Percentiles rank a stretch among this genome's conserved stretches.
phyloP scores from a whole-genome alignment of 1,140 invertebrate genomes.

The Bombus fervidus region DNA sequence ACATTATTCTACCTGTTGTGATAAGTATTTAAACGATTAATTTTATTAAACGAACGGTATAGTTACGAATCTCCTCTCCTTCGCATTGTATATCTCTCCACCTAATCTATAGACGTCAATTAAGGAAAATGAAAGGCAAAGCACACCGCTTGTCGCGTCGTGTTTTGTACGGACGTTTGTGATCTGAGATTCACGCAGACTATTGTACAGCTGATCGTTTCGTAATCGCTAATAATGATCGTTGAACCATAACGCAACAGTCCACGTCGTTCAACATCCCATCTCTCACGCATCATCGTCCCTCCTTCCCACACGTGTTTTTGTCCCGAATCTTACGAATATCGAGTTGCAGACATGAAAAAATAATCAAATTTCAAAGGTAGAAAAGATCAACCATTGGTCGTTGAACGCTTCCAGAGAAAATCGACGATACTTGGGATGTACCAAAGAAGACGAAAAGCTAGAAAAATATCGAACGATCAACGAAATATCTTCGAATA shows the following conservation, averaged over 20 bases:
- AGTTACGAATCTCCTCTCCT: conserved; percentile 49
- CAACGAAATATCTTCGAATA: background rate
- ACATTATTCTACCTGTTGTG: conserved; percentile 71
- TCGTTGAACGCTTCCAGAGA: too few species aligned
- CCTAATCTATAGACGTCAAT: conserved; percentile 65
- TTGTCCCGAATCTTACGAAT: background rate
- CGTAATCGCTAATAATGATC: conserved; percentile 68
- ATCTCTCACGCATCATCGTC: conserved; percentile 12
- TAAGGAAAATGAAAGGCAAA: conserved; percentile 15
- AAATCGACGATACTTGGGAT: too few species aligned
- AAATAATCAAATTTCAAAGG: background rate
- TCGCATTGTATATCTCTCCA: conserved; percentile 52
- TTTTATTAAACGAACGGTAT: conserved; percentile 70
- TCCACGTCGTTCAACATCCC: conserved; percentile 38
- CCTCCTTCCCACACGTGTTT: background rate
- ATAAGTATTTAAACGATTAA: conserved; percentile 71
- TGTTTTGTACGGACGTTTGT: conserved; percentile 62
- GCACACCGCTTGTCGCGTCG: conserved; percentile 36
- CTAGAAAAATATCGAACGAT: background rate
- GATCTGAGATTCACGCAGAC: conserved; percentile 52
- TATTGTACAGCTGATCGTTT: conserved; percentile 69
- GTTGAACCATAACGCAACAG: conserved; percentile 58
- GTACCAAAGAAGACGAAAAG: too few species aligned
- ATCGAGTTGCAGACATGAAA: background rate
- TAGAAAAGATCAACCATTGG: too few species aligned